phyloP scores from a whole-genome alignment of 2,888 invertebrate genomes.

The Cyaniris semiargus region DNA sequence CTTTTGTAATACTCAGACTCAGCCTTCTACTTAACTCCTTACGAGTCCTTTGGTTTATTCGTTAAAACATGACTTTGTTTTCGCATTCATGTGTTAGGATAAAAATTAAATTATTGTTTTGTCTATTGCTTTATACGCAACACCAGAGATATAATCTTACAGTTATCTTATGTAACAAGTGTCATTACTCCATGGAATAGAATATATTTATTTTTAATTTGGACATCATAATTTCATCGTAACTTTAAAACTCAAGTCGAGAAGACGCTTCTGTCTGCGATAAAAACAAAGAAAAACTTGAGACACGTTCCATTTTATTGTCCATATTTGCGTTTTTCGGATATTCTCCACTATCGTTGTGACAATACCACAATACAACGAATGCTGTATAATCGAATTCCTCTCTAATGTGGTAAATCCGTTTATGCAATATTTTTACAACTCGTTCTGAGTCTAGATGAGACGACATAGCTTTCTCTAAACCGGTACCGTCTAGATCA shows the following conservation, averaged over 20 bases:
- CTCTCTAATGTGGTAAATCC: background rate
- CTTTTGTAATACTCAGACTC: background rate
- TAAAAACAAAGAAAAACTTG: no score
- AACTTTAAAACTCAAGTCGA: no score
- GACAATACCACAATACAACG: background rate
- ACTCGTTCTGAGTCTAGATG: conserved; percentile 12
- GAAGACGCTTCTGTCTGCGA: no score
- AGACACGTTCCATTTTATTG: no score
- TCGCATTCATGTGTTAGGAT: background rate
- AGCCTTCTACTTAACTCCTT: background rate
- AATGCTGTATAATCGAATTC: background rate
- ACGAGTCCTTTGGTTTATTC: background rate
- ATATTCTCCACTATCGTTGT: background rate
- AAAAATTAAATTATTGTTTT: no score
- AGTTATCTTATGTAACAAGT: no score
- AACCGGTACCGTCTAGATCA: conserved; percentile 21
- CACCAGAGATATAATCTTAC: no score
- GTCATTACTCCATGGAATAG: no score
- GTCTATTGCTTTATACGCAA: no score
- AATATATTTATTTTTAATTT: no score
- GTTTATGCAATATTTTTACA: conserved; percentile 8
- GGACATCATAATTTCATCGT: no score
- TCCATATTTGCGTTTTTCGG: no score
- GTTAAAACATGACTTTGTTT: background rate
- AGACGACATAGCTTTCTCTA: conserved; percentile 10